These are phyloP conservation scores for Dipodomys spectabilis DNA, from an alignment of 2,113 vertebrate species.

Conservation along the genomic window DNA sequence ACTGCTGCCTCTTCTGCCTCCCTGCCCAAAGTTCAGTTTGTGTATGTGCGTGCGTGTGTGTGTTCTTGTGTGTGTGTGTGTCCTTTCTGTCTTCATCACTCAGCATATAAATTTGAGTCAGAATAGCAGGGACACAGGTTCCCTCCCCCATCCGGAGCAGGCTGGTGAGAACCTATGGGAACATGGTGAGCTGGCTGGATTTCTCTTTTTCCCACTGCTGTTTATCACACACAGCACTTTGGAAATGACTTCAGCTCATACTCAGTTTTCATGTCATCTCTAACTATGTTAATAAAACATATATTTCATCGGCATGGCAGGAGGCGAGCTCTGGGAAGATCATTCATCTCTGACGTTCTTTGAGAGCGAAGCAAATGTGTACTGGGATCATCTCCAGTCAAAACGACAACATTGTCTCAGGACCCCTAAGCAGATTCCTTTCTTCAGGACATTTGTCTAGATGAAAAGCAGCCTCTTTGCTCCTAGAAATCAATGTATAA, in stretches of 20 bases:
- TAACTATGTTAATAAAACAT: slow-evolving; percentile 67
- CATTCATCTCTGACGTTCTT: slow-evolving; percentile 61
- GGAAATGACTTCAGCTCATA: slow-evolving; percentile 41
- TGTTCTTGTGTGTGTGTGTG: no score
- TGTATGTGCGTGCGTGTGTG: no score
- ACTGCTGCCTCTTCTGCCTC: no score
- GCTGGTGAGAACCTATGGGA: not conserved
- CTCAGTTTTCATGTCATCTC: slow-evolving; percentile 6
- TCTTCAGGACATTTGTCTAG: slow-evolving; percentile 63
- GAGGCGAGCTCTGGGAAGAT: slow-evolving; percentile 26
- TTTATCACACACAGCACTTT: not conserved
- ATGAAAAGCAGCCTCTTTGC: slow-evolving; percentile 52
- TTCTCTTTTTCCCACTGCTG: not conserved
- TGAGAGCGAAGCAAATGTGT: slow-evolving; percentile 56
- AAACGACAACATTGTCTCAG: not conserved
- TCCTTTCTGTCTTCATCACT: not conserved
- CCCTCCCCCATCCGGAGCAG: not conserved
- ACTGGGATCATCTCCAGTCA: not conserved
- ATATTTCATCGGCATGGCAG: slow-evolving; percentile 44
- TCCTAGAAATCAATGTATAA: slow-evolving; percentile 64
- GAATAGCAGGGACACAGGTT: not conserved
- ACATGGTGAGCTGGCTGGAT: not conserved
- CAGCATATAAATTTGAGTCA: not conserved
- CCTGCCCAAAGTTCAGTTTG: no score
- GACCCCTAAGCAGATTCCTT: slow-evolving; percentile 42